Evolutionary conservation across 2,888 invertebrate species (phyloP).

Genomic region (Leptarthrus brevirostris): DNA sequence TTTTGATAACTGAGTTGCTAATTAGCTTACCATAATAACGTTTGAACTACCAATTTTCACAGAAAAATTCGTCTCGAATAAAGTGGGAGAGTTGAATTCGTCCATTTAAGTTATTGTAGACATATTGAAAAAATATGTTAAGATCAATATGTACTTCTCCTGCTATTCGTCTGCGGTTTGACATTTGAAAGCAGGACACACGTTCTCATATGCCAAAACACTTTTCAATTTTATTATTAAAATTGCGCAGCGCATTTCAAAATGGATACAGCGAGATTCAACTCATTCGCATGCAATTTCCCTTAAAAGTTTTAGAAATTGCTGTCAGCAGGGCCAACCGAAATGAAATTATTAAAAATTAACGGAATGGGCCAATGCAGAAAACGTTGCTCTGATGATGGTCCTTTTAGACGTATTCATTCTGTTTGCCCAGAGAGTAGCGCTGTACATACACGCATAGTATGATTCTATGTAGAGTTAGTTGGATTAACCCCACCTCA

Average conservation of each 20-base stretch:
- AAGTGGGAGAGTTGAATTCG: too few species aligned
- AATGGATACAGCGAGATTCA: slow-evolving; percentile 9
- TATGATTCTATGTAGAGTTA: not conserved
- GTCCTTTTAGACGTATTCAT: not conserved
- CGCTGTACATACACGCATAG: not conserved
- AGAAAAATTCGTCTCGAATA: too few species aligned
- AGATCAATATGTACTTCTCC: too few species aligned
- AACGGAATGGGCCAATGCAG: not conserved
- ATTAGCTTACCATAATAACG: too few species aligned
- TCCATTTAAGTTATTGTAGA: too few species aligned
- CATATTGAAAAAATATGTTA: too few species aligned
- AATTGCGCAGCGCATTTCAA: slow-evolving; percentile 8
- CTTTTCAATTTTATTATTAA: slow-evolving; percentile 9
- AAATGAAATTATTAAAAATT: slow-evolving; percentile 45
- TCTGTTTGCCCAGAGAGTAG: not conserved
- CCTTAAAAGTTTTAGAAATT: slow-evolving; percentile 22
- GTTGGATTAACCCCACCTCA: not conserved
- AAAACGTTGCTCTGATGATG: not conserved
- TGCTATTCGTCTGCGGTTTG: too few species aligned
- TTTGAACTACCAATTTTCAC: too few species aligned
- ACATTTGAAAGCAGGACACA: too few species aligned
- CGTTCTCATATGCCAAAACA: too few species aligned
- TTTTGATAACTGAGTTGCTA: too few species aligned
- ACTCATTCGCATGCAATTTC: slow-evolving; percentile 33
- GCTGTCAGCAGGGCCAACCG: slow-evolving; percentile 15